Evolutionary conservation across 2,888 invertebrate genomes (phyloP).

Genomic region (Calephelis perditalis): DNA sequence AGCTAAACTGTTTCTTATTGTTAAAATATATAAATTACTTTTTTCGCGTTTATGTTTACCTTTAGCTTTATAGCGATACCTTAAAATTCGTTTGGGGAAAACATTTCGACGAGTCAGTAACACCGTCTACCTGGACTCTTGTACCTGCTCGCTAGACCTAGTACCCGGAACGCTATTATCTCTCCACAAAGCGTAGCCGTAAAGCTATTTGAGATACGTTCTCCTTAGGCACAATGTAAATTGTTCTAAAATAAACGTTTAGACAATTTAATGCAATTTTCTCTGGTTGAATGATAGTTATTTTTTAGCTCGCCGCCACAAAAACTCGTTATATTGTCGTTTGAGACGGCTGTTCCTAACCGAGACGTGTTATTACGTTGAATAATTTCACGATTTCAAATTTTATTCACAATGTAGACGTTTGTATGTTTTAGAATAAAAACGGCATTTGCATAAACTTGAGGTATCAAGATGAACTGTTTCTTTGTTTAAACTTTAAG

Average conservation of each 20-base stretch:
- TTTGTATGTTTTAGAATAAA: constrained; percentile 6
- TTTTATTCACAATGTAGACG: constrained; percentile 3
- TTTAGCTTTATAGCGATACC: too few relatives aligned
- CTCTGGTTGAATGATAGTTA: constrained; percentile 22
- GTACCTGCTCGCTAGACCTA: constrained; percentile 49
- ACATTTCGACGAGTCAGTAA: too few relatives aligned
- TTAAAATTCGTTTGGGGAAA: too few relatives aligned
- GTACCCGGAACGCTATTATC: constrained; percentile 69
- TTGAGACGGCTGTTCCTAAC: constrained; percentile 9
- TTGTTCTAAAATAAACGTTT: constrained; percentile 39
- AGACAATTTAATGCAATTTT: constrained; percentile 32
- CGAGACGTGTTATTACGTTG: constrained; percentile 13
- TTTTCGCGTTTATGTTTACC: too few relatives aligned
- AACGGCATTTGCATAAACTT: constrained; percentile 3
- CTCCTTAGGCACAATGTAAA: constrained; percentile 25
- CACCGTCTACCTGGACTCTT: constrained; percentile 50
- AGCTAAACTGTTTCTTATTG: too few relatives aligned
- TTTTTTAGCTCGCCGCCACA: constrained; percentile 18
- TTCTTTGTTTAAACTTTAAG: neutral
- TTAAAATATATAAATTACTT: too few relatives aligned
- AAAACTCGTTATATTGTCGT: constrained; percentile 16
- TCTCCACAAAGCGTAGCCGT: constrained; percentile 57
- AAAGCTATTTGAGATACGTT: constrained; percentile 33
- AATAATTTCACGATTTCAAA: constrained; percentile 12
- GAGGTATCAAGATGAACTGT: neutral